Base-by-base conservation (phyloP, 2,888 invertebrate species). In the Tachystola acroxantha region DNA sequence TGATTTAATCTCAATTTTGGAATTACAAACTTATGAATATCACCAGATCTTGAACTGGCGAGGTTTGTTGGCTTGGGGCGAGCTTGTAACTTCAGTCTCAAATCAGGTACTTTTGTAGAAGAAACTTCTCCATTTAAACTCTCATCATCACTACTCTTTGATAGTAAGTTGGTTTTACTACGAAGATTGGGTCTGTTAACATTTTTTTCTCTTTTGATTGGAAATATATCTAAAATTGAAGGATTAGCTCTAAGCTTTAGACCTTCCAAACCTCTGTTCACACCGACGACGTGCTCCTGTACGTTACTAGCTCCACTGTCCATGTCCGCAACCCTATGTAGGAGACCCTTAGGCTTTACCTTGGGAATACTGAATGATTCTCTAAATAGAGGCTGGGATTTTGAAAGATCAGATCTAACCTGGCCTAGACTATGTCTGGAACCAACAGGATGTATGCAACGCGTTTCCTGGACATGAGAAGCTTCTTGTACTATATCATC, bases 221-320 rank as follows among this genome's bases (percentile, higher is more conserved):
- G 9, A 9, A 22, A 10, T 7, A 11, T 7, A 9, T 30, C 25
- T 9, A 30, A 20, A 0, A 25, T 11, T 7, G 32, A 34, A 3
- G 47, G 39, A 12, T 37, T 42, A 11, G 56, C 35, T 40, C 57
- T 62, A 4, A 59, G 44, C 24, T 46, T 43, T 7, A 47, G 27
- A 1, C 42, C 36, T 16, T 46, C 33, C 27, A 45, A n/a, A 37
- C 40, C 42, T 20, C 40, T 45, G 38, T 37, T 52, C n/a, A 26
- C 31, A 30, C 39, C 43, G 3, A 50, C 38, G 10, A 64, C 26
- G 7, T 37, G 49, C 57, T 72, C 66, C 37, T 69, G 50, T 5
- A 68, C 41, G 40, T 66, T 64, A 48, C 73, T 81, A 22, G 80
- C 71, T 11, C 57, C 58, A 39, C 48, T 75, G 43, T 78, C 75